A percentile compares a stretch with the other conserved stretches of the same genome.
These are phyloP conservation scores for Eutrigla gurnardus DNA, from an alignment of 2,797 vertebrate genomes.

Conservation along the genomic window DNA sequence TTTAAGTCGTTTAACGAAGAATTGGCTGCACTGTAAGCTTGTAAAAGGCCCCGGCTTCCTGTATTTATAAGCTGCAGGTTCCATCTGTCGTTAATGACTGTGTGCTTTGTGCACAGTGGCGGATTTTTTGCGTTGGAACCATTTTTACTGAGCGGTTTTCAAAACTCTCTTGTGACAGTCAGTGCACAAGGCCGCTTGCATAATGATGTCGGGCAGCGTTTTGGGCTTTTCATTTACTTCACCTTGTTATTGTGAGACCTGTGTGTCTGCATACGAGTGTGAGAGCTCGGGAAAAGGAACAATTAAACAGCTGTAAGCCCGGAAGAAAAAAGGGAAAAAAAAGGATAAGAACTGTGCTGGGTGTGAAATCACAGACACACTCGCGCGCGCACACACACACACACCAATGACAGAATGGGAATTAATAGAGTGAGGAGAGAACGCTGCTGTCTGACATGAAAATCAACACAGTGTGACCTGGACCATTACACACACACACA, in stretches of 20 bases:
- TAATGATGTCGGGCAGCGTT: conserved; percentile 48
- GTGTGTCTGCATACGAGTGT: not conserved
- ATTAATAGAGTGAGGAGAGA: conserved; percentile 78
- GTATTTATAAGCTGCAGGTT: conserved; percentile 17
- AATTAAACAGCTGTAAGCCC: conserved; percentile 72
- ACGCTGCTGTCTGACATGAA: conserved; percentile 77
- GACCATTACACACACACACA: conserved; percentile 63
- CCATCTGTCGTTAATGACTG: conserved; percentile 41
- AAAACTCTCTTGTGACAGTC: conserved; percentile 37
- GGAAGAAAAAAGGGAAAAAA: conserved; percentile 31
- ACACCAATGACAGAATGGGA: conserved; percentile 61
- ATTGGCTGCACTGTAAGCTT: not conserved
- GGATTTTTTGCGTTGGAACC: conserved; percentile 40
- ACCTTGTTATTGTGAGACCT: conserved; percentile 36
- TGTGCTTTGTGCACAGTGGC: conserved; percentile 22
- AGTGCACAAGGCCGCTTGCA: conserved; percentile 33
- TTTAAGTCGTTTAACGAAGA: conserved; percentile 10
- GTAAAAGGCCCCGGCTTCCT: conserved; percentile 1
- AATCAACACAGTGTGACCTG: conserved; percentile 76
- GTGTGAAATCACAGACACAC: conserved; percentile 46
- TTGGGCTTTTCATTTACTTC: conserved; percentile 51
- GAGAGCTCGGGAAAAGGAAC: conserved; percentile 42
- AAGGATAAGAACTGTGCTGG: conserved; percentile 50
- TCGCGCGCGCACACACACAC: conserved; percentile 47
- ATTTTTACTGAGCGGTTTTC: conserved; percentile 49